phyloP scores from a whole-genome alignment of 2,113 vertebrate genomes.

The Erinaceus europaeus region DNA sequence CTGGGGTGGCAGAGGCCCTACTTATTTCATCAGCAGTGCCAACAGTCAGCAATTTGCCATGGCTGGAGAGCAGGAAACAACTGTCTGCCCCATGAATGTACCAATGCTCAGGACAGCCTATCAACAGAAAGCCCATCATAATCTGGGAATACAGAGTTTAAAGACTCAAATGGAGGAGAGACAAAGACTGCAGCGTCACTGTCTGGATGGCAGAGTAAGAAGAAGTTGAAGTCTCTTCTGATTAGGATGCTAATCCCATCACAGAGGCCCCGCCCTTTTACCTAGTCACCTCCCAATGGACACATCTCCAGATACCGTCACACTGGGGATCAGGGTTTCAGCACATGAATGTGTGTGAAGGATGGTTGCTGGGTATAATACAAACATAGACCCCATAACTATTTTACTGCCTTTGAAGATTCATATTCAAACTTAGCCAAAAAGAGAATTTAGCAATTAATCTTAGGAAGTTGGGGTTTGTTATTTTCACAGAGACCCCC shows the following conservation, averaged over 20 bases:
- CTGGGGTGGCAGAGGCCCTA: conserved; percentile 61
- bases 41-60: conserved; percentile 66
- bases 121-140: background rate
- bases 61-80: conserved; percentile 48
- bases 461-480: background rate
- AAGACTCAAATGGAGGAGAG: background rate
- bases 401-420: background rate
- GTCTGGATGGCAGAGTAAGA: background rate
- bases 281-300: background rate
- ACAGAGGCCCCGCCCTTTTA: background rate
- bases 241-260: background rate
- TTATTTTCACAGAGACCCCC: background rate
- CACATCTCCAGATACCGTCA: background rate
- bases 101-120: background rate
- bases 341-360: background rate
- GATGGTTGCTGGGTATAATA: too few species aligned
- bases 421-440: background rate
- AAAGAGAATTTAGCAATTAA: background rate
- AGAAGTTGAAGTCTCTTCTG: background rate
- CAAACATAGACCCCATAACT: background rate
- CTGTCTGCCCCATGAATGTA: background rate
- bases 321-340: too few species aligned
- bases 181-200: background rate
- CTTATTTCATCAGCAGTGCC: conserved; percentile 71
- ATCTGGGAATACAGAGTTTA: background rate